These are phyloP conservation scores for Harlomillsia oculata DNA, from an alignment of 1,140 invertebrate species.

Conservation along the genomic window DNA sequence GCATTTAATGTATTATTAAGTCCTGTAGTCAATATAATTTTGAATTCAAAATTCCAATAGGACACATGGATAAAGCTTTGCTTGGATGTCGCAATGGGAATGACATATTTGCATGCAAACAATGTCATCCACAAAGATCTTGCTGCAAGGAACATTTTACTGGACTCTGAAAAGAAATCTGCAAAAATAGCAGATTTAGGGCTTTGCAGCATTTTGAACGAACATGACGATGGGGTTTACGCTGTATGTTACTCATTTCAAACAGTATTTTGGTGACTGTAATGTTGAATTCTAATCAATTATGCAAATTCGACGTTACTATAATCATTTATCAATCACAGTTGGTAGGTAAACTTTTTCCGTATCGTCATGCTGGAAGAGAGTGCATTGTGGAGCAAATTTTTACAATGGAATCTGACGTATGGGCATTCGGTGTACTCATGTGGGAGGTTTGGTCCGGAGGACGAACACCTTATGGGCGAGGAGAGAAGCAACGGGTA, in stretches of 20 bases:
- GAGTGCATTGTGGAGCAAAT: slow-evolving; percentile 24
- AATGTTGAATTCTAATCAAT: background rate
- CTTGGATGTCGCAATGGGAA: slow-evolving; percentile 15
- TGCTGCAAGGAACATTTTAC: slow-evolving; percentile 23
- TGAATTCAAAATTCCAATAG: slow-evolving; percentile 5
- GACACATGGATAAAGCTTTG: slow-evolving; percentile 12
- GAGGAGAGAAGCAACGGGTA: slow-evolving; percentile 20
- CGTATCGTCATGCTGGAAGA: slow-evolving; percentile 21
- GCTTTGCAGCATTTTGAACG: slow-evolving; percentile 16
- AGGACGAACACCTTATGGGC: slow-evolving; percentile 19
- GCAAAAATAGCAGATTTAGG: slow-evolving; percentile 28
- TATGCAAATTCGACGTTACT: background rate
- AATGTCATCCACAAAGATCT: slow-evolving; percentile 24
- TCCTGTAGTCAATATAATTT: background rate
- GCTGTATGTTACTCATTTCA: slow-evolving; percentile 4
- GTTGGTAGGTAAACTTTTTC: slow-evolving; percentile 24
- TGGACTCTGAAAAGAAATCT: slow-evolving; percentile 10
- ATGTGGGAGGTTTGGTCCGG: slow-evolving; percentile 21
- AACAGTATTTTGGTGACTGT: background rate
- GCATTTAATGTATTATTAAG: background rate
- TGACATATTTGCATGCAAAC: slow-evolving; percentile 18
- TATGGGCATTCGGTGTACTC: slow-evolving; percentile 24
- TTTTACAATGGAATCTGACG: slow-evolving; percentile 20
- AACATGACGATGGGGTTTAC: slow-evolving; percentile 12
- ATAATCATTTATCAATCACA: background rate